Evolutionary conservation across 2,888 invertebrate species (phyloP).

Genomic region (Drosophila kokeensis): DNA sequence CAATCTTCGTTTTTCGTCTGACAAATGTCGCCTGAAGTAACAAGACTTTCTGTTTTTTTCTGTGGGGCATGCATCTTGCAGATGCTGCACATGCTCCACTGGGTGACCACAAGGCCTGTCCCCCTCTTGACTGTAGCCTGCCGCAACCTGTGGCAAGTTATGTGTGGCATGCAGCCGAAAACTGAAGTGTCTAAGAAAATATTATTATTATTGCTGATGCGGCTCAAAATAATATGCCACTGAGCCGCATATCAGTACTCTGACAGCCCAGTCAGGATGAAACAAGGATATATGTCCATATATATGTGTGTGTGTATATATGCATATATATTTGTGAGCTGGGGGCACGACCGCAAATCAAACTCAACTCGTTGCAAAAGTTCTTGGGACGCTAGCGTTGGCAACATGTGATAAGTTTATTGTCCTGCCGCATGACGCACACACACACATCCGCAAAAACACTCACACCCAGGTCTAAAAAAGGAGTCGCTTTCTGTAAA

Average conservation of each 20-base stretch:
- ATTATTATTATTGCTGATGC: slow-evolving; percentile 70
- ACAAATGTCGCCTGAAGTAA: slow-evolving; percentile 70
- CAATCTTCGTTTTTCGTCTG: slow-evolving; percentile 42
- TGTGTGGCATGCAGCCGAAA: slow-evolving; percentile 59
- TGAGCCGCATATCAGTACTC: slow-evolving; percentile 80
- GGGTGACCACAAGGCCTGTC: slow-evolving; percentile 56
- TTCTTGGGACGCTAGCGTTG: slow-evolving; percentile 55
- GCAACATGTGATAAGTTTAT: slow-evolving; percentile 81
- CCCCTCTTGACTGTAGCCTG: background rate
- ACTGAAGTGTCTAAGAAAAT: slow-evolving; percentile 67
- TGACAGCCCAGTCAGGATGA: slow-evolving; percentile 67
- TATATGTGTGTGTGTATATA: slow-evolving; percentile 22
- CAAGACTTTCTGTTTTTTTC: slow-evolving; percentile 17
- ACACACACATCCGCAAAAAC: background rate
- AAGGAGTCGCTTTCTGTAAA: slow-evolving; percentile 42
- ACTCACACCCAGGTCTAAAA: slow-evolving; percentile 21
- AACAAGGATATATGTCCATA: slow-evolving; percentile 44
- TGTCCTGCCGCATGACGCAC: slow-evolving; percentile 74
- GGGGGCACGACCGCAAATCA: slow-evolving; percentile 71
- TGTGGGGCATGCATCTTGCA: slow-evolving; percentile 56
- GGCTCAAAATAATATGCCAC: slow-evolving; percentile 37
- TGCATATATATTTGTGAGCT: background rate
- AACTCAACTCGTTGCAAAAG: slow-evolving; percentile 69
- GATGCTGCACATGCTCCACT: slow-evolving; percentile 48
- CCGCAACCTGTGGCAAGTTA: slow-evolving; percentile 51